A percentile compares a stretch with the other conserved stretches of the same genome.
These are phyloP conservation scores for Meteorus cinctellus DNA, from an alignment of 2,888 invertebrate genomes.

Conservation along the genomic window DNA sequence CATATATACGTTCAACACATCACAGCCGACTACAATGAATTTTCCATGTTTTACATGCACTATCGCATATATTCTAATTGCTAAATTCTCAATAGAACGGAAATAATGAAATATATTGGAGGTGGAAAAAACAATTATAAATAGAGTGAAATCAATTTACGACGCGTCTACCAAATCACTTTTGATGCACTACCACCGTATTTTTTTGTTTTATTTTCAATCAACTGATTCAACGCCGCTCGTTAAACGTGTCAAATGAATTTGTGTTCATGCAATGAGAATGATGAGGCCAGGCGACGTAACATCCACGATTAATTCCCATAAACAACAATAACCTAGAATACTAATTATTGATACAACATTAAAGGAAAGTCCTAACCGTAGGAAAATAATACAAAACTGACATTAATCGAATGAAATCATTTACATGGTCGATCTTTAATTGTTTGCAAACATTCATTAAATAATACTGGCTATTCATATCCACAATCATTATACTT, in stretches of 20 bases:
- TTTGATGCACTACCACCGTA: conserved; percentile 27
- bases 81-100: conserved; percentile 23
- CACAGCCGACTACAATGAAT: conserved; percentile 30
- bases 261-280: conserved; percentile 50
- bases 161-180: conserved; percentile 46
- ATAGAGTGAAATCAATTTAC: conserved; percentile 51
- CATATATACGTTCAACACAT: conserved; percentile 8
- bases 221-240: conserved; percentile 53
- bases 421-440: neutral
- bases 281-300: conserved; percentile 17
- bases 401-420: neutral
- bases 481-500: conserved; percentile 4
- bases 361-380: neutral
- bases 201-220: conserved; percentile 41
- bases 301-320: neutral
- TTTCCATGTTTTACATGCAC: conserved; percentile 36
- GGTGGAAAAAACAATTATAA: conserved; percentile 50
- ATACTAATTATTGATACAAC: neutral
- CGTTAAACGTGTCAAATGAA: conserved; percentile 44
- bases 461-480: neutral
- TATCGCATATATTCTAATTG: conserved; percentile 30
- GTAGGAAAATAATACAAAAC: neutral
- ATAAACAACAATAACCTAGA: conserved; percentile 6
- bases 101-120: conserved; percentile 46
- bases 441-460: neutral